Conservation (phyloP, 2,797 vertebrate species). For the Nothura maculosa region DNA sequence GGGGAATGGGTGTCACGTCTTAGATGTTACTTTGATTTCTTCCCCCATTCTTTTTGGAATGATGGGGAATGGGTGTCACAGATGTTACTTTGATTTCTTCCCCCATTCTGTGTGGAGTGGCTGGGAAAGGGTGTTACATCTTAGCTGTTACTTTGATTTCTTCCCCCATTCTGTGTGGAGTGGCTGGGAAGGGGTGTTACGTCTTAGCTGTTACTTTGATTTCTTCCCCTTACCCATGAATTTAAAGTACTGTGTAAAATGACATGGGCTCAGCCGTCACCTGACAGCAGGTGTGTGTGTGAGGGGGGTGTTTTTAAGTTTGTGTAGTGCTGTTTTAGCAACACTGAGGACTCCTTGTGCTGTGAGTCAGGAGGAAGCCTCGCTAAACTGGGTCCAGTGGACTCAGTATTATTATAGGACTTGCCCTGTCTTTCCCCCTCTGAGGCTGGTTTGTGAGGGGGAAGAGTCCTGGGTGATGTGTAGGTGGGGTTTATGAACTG, state of each 20-base stretch:
- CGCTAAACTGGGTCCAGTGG: conserved; percentile 53
- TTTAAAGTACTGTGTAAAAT: conserved; percentile 14
- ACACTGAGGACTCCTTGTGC: background rate
- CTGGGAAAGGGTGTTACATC: conserved; percentile 35
- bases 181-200: conserved; percentile 27
- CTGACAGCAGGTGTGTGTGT: background rate
- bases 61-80: no score
- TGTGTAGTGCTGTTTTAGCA: conserved; percentile 20
- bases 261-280: conserved; percentile 41
- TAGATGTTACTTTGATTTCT: no score
- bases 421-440: conserved; percentile 21
- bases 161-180: conserved; percentile 3
- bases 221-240: conserved; percentile 23
- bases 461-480: conserved; percentile 12
- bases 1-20: no score
- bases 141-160: conserved; percentile 52
- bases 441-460: conserved; percentile 34
- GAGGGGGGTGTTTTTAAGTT: background rate
- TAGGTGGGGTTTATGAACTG: conserved; percentile 44
- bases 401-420: conserved; percentile 41
- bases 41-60: background rate
- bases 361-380: conserved; percentile 8
- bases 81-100: no score
- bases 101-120: background rate
- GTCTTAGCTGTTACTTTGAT: conserved; percentile 51